Conservation (phyloP, 2,797 vertebrate species). For the Tympanoctomys barrerae region DNA sequence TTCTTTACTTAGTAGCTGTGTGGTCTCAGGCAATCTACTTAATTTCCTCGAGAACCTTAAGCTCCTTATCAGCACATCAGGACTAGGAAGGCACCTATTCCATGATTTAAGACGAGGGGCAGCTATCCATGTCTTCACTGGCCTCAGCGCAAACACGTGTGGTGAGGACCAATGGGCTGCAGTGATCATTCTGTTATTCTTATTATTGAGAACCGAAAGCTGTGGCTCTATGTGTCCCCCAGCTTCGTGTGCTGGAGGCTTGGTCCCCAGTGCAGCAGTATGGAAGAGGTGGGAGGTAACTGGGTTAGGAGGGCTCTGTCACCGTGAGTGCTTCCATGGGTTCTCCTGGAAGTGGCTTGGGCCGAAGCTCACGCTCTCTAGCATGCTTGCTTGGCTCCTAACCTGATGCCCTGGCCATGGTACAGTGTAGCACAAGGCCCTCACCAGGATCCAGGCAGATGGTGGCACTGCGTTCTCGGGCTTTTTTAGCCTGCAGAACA, state of each 20-base stretch:
- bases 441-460: not conserved
- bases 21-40: not conserved
- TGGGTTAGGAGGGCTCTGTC: not conserved
- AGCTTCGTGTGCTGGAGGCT: not conserved
- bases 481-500: not conserved
- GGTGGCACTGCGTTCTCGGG: not conserved
- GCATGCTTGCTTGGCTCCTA: not conserved
- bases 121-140: not conserved
- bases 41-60: not conserved
- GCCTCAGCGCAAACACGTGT: rapidly evolving
- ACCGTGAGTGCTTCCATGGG: not conserved
- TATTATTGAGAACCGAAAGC: not conserved
- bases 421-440: not conserved
- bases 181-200: not conserved
- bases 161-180: rapidly evolving
- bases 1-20: not conserved
- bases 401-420: not conserved
- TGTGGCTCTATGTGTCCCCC: not conserved
- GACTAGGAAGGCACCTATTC: not conserved
- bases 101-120: too few species aligned
- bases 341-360: not conserved
- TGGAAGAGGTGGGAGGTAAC: not conserved
- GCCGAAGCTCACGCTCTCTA: not conserved
- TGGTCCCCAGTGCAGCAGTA: not conserved
- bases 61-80: conserved; percentile 25